These are phyloP conservation scores for Caretta caretta DNA, from an alignment of 2,113 vertebrate species.

Conservation along the genomic window DNA sequence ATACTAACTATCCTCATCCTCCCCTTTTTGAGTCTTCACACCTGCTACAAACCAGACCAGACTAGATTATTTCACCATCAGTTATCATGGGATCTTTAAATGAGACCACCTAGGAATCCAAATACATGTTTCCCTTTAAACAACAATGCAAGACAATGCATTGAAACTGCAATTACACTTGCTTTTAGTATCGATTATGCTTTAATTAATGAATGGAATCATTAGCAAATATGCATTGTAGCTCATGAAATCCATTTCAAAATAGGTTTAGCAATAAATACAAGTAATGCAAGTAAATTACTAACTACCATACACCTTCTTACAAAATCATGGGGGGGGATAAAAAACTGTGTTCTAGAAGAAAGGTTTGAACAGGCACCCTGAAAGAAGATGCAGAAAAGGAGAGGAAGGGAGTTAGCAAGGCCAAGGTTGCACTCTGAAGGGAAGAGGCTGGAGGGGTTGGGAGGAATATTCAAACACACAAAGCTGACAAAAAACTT, in stretches of 20 bases:
- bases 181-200: constrained; percentile 12
- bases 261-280: constrained; percentile 36
- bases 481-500: neutral
- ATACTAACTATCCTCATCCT: neutral
- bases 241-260: constrained; percentile 22
- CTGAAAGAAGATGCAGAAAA: neutral
- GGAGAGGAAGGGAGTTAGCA: neutral
- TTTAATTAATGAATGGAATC: constrained; percentile 45
- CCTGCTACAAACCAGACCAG: neutral
- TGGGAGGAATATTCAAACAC: neutral
- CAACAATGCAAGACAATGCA: neutral
- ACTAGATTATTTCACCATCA: neutral
- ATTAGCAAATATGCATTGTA: neutral
- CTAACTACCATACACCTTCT: neutral
- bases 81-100: neutral
- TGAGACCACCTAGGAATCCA: constrained; percentile 7
- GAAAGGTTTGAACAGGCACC: too few species aligned
- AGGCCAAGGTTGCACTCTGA: neutral
- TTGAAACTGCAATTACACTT: constrained; percentile 5
- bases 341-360: neutral
- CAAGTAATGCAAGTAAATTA: constrained; percentile 24
- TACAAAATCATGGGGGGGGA: neutral
- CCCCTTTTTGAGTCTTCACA: neutral
- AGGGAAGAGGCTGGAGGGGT: neutral
- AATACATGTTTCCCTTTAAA: constrained; percentile 15